These are phyloP conservation scores for Agrilus mali DNA, from an alignment of 2,888 invertebrate genomes.

Conservation along the genomic window DNA sequence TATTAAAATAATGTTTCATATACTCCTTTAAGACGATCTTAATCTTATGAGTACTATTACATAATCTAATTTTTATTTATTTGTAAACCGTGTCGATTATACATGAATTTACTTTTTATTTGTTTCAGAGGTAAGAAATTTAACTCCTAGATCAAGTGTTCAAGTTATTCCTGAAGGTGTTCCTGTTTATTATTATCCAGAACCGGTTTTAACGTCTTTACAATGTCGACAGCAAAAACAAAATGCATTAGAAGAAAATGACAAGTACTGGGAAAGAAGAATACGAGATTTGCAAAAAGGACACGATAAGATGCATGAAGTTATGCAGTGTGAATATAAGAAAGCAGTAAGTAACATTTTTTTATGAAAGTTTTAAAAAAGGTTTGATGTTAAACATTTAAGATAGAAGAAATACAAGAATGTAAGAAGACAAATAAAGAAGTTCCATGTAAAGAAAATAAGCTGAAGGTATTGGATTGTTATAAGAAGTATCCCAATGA, in stretches of 20 bases:
- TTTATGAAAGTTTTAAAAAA: no score
- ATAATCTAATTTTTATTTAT: neutral
- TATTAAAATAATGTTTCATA: neutral
- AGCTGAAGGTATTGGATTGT: slow-evolving; percentile 44
- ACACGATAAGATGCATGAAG: slow-evolving; percentile 41
- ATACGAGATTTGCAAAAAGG: slow-evolving; percentile 40
- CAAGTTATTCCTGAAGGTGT: no score
- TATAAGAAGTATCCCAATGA: slow-evolving; percentile 45
- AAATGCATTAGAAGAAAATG: slow-evolving; percentile 43
- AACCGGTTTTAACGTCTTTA: slow-evolving; percentile 30
- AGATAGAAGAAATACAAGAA: slow-evolving; percentile 22
- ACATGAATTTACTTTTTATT: neutral
- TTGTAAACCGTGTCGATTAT: no score
- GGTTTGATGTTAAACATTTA: slow-evolving; percentile 4
- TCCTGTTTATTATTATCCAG: slow-evolving; percentile 13
- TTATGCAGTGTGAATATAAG: slow-evolving; percentile 45
- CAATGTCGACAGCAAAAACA: slow-evolving; percentile 42
- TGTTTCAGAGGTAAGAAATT: neutral
- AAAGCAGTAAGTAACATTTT: slow-evolving; percentile 33
- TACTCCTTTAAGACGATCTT: neutral
- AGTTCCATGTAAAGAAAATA: slow-evolving; percentile 43
- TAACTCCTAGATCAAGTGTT: neutral
- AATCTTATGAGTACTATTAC: neutral
- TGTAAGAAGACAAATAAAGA: slow-evolving; percentile 14
- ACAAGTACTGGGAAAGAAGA: slow-evolving; percentile 46